Evolutionary conservation across 2,888 invertebrate genomes (phyloP).

Genomic region (Chalcosyrphus nemorum): DNA sequence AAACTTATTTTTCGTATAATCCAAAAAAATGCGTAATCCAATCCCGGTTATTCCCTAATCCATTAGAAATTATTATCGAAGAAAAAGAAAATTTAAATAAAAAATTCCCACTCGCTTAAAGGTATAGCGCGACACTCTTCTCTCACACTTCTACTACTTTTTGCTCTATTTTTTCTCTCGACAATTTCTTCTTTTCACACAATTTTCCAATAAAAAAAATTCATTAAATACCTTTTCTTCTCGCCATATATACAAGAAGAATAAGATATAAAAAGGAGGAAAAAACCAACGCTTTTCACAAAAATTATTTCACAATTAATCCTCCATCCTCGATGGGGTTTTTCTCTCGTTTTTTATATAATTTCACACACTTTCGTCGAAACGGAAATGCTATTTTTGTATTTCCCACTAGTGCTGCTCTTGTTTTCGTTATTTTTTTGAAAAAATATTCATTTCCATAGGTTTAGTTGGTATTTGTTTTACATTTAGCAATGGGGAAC

Average conservation of each 20-base stretch:
- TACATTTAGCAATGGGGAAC: conserved; percentile 32
- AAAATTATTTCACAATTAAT: conserved; percentile 54
- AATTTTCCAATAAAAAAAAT: conserved; percentile 69
- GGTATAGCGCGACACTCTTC: conserved; percentile 62
- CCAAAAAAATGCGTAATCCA: conserved; percentile 47
- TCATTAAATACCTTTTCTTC: conserved; percentile 65
- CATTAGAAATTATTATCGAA: neutral
- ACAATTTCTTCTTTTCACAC: conserved; percentile 55
- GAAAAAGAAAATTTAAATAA: conserved; percentile 20
- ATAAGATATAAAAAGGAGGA: too few relatives aligned
- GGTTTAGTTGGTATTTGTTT: neutral
- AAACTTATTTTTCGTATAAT: conserved; percentile 10
- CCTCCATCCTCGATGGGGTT: conserved; percentile 25
- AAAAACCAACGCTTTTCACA: conserved; percentile 36
- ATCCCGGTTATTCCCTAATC: conserved; percentile 6
- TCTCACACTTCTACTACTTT: conserved; percentile 60
- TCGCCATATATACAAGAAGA: conserved; percentile 22
- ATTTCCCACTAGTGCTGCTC: conserved; percentile 66
- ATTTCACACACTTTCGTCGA: conserved; percentile 56
- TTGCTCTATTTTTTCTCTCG: conserved; percentile 57
- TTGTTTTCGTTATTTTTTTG: conserved; percentile 71
- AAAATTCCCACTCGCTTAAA: conserved; percentile 25
- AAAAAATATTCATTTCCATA: conserved; percentile 27
- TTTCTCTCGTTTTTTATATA: conserved; percentile 57
- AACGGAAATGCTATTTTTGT: conserved; percentile 72